These are phyloP conservation scores for Sander lucioperca DNA, from an alignment of 2,113 vertebrate species.

Conservation along the genomic window DNA sequence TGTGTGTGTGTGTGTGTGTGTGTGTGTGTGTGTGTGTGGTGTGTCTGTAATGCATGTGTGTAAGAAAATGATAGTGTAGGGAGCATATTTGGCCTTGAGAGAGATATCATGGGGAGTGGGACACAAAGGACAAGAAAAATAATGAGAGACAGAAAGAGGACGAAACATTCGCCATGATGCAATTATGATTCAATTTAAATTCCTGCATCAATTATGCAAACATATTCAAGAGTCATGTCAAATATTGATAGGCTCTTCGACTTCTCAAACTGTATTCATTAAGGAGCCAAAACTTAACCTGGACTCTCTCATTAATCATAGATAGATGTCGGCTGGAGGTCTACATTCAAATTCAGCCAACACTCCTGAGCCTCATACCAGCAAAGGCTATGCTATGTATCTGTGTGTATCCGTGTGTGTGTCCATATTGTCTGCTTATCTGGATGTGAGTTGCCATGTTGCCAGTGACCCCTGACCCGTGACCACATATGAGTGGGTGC, in stretches of 20 bases:
- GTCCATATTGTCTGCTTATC: conserved; percentile 33
- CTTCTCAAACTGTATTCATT: conserved; percentile 75
- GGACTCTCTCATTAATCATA: conserved; percentile 77
- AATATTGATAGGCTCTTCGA: conserved; percentile 80
- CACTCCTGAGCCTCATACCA: not conserved
- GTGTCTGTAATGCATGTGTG: conserved; percentile 8
- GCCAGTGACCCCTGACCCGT: conserved; percentile 38
- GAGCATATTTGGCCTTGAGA: conserved; percentile 44
- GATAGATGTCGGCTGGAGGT: conserved; percentile 79
- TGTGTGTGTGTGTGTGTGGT: conserved; percentile 1
- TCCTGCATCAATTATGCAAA: conserved; percentile 81
- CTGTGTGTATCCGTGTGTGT: conserved; percentile 10
- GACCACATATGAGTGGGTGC: conserved; percentile 5
- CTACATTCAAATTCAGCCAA: conserved; percentile 70
- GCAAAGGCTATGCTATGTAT: conserved; percentile 1
- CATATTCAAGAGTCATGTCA: conserved; percentile 78
- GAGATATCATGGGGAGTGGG: conserved; percentile 50
- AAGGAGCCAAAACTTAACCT: conserved; percentile 75
- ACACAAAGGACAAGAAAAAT: conserved; percentile 64
- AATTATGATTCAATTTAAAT: conserved; percentile 83
- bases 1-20: conserved; percentile 4
- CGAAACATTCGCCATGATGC: conserved; percentile 72
- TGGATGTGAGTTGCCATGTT: conserved; percentile 22
- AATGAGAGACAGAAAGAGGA: conserved; percentile 54
- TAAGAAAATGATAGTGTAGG: conserved; percentile 34